Base-by-base conservation (phyloP, 2,888 invertebrate species). In the Standfussiana lucernea region DNA sequence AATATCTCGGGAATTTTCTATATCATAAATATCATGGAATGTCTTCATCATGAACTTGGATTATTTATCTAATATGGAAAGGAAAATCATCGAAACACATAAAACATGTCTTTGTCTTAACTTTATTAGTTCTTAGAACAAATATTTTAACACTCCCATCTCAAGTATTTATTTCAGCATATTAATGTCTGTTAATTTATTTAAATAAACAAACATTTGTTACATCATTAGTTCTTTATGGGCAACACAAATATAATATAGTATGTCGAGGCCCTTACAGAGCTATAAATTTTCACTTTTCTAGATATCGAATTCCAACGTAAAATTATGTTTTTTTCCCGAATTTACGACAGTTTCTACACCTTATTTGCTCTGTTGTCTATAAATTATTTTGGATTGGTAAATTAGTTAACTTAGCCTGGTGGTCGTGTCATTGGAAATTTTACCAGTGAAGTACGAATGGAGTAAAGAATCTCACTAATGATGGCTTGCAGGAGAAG, bases 131-230 rank as follows among this genome's bases (percentile, higher is more conserved):
- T 83, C 74, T 53, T 40, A 28, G 15, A 73, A 47, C 70, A 47
- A 72, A 79, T 75, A 83, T 71, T 65, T 72, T 70, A 53, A 70
- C 45, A 62, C 53, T 50, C 61, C 59, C 40, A 59, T 61, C 53
- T 64, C 13, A 71, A 76, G 45, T 75, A 75, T 85, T 75, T 73
- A 59, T 62, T 68, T 64, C 11, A 37, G 76, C 82, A 82, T 82
- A 76, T 75, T 67, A 85, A 86, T 78, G 35, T 32, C 2, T 64
- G 8, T 69, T 86, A 80, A 85, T 83, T 74, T 75, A 80, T 78
- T 72, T 70, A 75, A 80, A 72, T 85, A 81, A 76, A 83, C 71
- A 80, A 74, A 83, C 53, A 83, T 76, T 28, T 67, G 80, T 83
- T 83, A 50, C 83, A 42, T 80, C 67, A 86, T 69, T 56, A 62